Base-by-base conservation (phyloP, 2,888 invertebrate genomes). In the Drosophila kuntzei region DNA sequence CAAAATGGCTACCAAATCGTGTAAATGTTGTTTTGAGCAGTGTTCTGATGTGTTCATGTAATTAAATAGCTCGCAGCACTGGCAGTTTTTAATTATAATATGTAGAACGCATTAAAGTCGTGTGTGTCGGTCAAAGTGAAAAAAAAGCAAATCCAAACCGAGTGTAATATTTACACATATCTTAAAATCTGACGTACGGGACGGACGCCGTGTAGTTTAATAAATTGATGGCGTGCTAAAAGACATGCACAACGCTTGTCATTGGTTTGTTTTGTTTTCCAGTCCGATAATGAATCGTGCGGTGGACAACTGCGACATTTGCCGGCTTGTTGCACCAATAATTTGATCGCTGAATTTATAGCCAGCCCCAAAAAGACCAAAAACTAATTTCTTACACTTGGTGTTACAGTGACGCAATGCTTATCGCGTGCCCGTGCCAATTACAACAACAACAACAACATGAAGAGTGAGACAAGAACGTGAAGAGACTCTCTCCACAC, bases 261-360 rank as follows among this genome's bases (percentile, higher is more conserved):
- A 46, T 41, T 47, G 47, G 14, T 69, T 58, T 67, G 65, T 59
- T 77, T 75, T 66, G 63, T 70, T 69, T 65, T 57, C 47, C 47
- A 62, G 50, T 59, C 32, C 41, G 41, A 29, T 59, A 71, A 68
- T 63, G 58, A 34, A 44, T 53, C 54, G 41, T 39, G 53, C 25
- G 14, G 39, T 20, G 7, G 14, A 29, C 55, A 27, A 51, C 22
- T 47, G 18, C 44, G 54, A 61, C 32, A 59, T 25, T 58, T 63
- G 66, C 85, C 81, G 79, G 85, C 76, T 79, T 84, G 79, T 71
- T 79, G 70, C 74, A 61, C 62, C 63, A 67, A 58, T 62, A 39
- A 18, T 49, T 66, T 43, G 51, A 66, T 39, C 49, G 12, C n/a
- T 18, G 12, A 44, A 9, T 49, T 51, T 18, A n/a, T 36, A 44